Base-by-base conservation (phyloP, 2,113 vertebrate species). In the Zapus hudsonius region DNA sequence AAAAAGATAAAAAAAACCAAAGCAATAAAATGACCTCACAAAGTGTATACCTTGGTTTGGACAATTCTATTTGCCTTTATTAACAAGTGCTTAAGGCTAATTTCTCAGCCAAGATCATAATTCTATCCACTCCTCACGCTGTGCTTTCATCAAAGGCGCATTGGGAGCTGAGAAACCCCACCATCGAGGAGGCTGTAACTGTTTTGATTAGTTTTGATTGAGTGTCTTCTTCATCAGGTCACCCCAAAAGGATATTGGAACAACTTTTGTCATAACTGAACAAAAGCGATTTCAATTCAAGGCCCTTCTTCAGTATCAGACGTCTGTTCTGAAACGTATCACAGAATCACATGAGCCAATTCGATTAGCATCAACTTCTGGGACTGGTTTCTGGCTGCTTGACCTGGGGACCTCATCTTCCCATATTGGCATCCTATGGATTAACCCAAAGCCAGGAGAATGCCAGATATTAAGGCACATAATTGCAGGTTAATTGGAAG, bases 301-400 rank as follows among this genome's bases (percentile, higher is more conserved):
- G 90, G 96, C 82, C 72, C 63, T 97, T 96, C 86, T 97, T 85
- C 38, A 72, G 72, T 92, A 95, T 97, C 80, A 96, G 91, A 96
- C 95, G 97, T 98, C 97, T 98, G 96, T 96, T 97, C 90, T 96
- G 96, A 97, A 97, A 97, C 97, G 96, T 97, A 97, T 93, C 95
- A 92, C 95, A 93, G 96, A 94, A 97, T 97, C 97, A 88, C 93
- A 91, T 83, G 96, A 95, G 96, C 94, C 97, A 97, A 98, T 98
- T 98, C 97, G 97, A 98, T 98, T 98, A 98, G 95, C 92, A 96
- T 93, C 88, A 97, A 97, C 94, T 97, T 98, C 96, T 95, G 98
- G 97, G 97, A 98, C 97, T 95, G 94, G 97, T 98, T 98, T 98
- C 94, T 96, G 93, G 95, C 94, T 97, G 97, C 98, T 98, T 98